phyloP scores from a whole-genome alignment of 1,140 invertebrate species.

The Ostrea denselamellosa region DNA sequence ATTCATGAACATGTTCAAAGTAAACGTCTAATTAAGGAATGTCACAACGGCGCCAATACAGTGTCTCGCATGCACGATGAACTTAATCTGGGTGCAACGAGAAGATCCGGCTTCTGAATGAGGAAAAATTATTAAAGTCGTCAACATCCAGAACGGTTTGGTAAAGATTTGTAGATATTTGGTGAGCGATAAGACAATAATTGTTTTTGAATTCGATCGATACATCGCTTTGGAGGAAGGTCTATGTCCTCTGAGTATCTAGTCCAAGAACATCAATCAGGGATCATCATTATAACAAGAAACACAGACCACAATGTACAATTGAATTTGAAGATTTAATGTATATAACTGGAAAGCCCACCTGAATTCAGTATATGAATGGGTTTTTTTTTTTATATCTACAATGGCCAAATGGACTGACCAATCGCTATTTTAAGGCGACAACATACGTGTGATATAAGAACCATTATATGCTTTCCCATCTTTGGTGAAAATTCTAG shows the following conservation, averaged over 20 bases:
- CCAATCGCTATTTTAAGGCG: too few relatives aligned
- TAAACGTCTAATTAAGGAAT: slow-evolving; percentile 23
- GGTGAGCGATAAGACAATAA: neutral
- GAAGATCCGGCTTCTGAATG: neutral
- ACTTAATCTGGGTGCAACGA: slow-evolving; percentile 10
- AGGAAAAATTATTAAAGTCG: slow-evolving; percentile 24
- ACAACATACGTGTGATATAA: too few relatives aligned
- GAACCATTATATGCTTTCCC: too few relatives aligned
- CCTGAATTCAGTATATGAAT: too few relatives aligned
- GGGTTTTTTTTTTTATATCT: too few relatives aligned
- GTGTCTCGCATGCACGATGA: neutral
- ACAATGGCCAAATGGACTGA: too few relatives aligned
- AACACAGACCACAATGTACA: too few relatives aligned
- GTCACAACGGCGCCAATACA: slow-evolving; percentile 1
- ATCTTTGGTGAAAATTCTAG: too few relatives aligned
- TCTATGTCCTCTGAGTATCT: neutral
- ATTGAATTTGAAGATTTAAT: too few relatives aligned
- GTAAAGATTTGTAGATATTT: slow-evolving; percentile 17
- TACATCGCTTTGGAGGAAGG: neutral
- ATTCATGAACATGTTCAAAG: slow-evolving; percentile 38
- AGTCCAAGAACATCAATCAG: too few relatives aligned
- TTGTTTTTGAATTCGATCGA: neutral
- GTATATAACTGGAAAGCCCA: too few relatives aligned
- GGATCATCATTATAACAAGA: too few relatives aligned
- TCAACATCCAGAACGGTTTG: neutral